A percentile compares a stretch with the other conserved stretches of the same genome.
These are phyloP conservation scores for Drosophila varians DNA, from an alignment of 1,140 invertebrate genomes.

Conservation along the genomic window DNA sequence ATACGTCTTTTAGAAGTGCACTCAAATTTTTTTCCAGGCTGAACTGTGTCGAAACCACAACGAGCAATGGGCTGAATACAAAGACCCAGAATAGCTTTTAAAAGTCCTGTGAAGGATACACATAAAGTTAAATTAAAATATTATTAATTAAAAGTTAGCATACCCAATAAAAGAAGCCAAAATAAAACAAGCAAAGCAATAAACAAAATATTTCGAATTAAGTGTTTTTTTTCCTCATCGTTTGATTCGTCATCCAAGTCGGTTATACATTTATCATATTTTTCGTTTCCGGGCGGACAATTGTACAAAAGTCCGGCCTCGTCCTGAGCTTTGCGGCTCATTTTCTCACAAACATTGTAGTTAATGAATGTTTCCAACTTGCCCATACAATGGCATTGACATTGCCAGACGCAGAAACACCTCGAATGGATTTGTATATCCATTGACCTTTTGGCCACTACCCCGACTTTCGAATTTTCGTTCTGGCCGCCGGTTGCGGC, in stretches of 20 bases:
- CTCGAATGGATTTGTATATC: slow-evolving; percentile 48
- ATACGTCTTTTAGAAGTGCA: slow-evolving; percentile 3
- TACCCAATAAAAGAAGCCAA: slow-evolving; percentile 30
- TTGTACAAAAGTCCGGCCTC: slow-evolving; percentile 49
- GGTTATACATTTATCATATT: slow-evolving; percentile 39
- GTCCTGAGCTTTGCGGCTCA: slow-evolving; percentile 24
- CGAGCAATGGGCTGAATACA: slow-evolving; percentile 16
- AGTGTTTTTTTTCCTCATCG: background rate
- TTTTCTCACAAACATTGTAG: slow-evolving; percentile 46
- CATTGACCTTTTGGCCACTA: slow-evolving; percentile 44
- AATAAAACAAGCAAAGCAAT: slow-evolving; percentile 7
- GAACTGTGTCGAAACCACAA: slow-evolving; percentile 25
- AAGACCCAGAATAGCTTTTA: slow-evolving; percentile 32
- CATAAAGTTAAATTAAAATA: too few species aligned
- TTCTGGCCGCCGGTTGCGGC: background rate
- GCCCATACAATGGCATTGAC: slow-evolving; percentile 63
- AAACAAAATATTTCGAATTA: background rate
- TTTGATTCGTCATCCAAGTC: slow-evolving; percentile 2
- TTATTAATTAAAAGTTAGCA: background rate
- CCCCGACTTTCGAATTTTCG: background rate
- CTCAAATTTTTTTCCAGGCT: slow-evolving; percentile 21
- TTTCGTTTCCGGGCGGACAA: slow-evolving; percentile 39
- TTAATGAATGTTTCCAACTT: slow-evolving; percentile 52
- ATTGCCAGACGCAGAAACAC: slow-evolving; percentile 70
- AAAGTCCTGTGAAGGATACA: slow-evolving; percentile 3